phyloP scores from a whole-genome alignment of 1,140 invertebrate genomes.

The Heliconius hermathena region DNA sequence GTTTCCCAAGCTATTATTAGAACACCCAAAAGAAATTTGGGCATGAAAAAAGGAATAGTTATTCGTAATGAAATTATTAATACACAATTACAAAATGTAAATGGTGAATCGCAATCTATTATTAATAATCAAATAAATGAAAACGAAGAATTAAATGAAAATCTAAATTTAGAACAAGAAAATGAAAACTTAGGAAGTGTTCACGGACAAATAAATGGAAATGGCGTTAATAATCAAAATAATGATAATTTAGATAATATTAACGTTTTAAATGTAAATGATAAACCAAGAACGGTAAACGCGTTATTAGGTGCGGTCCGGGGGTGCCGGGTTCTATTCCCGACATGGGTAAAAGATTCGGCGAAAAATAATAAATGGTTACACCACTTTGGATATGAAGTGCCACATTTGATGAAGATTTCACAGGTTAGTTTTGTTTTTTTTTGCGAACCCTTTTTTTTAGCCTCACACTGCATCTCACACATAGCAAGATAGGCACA shows the following conservation, averaged over 20 bases:
- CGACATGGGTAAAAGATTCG: constrained; percentile 53
- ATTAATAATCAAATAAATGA: too few relatives aligned
- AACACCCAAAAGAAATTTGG: background rate
- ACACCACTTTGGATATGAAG: constrained; percentile 60
- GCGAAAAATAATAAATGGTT: constrained; percentile 50
- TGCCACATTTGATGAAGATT: constrained; percentile 65
- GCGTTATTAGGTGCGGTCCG: constrained; percentile 61
- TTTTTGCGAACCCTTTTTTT: background rate
- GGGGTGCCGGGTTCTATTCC: constrained; percentile 57
- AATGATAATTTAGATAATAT: background rate
- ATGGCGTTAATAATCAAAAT: background rate
- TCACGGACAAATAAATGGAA: background rate
- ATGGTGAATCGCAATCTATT: too few relatives aligned
- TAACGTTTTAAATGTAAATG: constrained; percentile 14
- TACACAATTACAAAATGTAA: too few relatives aligned
- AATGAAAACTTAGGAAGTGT: background rate
- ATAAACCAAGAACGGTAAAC: constrained; percentile 58
- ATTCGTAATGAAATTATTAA: too few relatives aligned
- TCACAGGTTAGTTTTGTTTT: constrained; percentile 48
- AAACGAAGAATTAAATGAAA: too few relatives aligned
- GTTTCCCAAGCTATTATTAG: background rate
- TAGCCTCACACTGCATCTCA: too few relatives aligned
- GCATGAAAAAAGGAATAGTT: too few relatives aligned
- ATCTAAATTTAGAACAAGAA: too few relatives aligned
- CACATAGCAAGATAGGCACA: too few relatives aligned